These are phyloP conservation scores for Galagoides demidoff DNA, from an alignment of 2,797 vertebrate species.

Conservation along the genomic window DNA sequence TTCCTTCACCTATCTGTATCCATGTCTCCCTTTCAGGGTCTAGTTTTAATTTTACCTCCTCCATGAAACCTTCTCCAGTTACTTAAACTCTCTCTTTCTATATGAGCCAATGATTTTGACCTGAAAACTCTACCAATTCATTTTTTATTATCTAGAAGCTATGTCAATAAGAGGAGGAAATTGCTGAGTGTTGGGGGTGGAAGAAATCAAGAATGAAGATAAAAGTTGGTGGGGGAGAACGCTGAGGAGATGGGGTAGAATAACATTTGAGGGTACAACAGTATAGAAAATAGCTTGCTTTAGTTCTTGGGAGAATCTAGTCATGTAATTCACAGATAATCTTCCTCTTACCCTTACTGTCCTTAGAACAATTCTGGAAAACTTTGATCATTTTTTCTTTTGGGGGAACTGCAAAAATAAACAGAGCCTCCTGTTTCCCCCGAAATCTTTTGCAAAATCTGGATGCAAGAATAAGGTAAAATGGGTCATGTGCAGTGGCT, in stretches of 20 bases:
- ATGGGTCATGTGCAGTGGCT: neutral
- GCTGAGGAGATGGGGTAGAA: neutral
- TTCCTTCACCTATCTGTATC: neutral
- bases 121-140: neutral
- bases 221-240: neutral
- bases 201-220: neutral
- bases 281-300: conserved; percentile 42
- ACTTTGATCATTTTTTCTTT: neutral
- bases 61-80: neutral
- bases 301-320: conserved; percentile 69
- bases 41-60: neutral
- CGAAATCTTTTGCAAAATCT: conserved; percentile 28
- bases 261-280: neutral
- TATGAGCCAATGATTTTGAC: neutral
- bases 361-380: conserved; percentile 57
- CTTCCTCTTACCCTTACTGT: conserved; percentile 50
- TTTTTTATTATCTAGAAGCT: conserved; percentile 19
- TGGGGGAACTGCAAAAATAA: conserved; percentile 29
- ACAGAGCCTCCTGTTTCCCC: conserved; percentile 28
- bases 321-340: conserved; percentile 28
- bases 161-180: neutral
- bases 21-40: neutral
- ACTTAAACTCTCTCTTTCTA: neutral
- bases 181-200: neutral
- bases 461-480: conserved; percentile 29